Conservation (phyloP, 2,113 vertebrate genomes). For the Ranitomeya variabilis region DNA sequence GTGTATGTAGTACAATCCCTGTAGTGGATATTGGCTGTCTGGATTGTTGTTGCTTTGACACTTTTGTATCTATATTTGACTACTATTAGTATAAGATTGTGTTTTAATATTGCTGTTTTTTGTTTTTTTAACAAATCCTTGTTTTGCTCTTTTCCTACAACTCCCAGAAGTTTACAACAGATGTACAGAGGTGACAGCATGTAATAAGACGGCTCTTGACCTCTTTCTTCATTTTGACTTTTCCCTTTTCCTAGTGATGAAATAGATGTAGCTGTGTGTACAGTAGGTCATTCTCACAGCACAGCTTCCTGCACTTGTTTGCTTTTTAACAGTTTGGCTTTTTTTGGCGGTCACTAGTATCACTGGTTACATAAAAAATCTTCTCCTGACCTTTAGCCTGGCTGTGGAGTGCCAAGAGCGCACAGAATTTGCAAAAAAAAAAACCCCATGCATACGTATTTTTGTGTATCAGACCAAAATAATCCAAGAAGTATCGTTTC, state of each 20-base stretch:
- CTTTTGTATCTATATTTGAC: too few species aligned
- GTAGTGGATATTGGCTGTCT: too few species aligned
- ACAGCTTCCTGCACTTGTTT: slow-evolving; percentile 20
- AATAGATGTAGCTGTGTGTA: neutral
- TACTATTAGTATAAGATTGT: too few species aligned
- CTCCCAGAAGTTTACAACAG: neutral
- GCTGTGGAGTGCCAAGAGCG: neutral
- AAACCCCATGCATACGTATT: neutral
- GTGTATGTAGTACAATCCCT: too few species aligned
- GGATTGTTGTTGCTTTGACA: too few species aligned
- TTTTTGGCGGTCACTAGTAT: neutral
- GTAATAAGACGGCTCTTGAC: neutral
- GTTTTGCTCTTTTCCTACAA: neutral
- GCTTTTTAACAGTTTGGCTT: neutral
- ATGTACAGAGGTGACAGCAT: neutral
- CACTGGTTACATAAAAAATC: slow-evolving; percentile 10
- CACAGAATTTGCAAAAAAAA: neutral
- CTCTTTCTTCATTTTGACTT: slow-evolving; percentile 9
- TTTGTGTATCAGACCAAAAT: neutral
- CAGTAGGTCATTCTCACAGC: slow-evolving; percentile 36
- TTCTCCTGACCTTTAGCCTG: neutral
- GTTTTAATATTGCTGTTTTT: neutral
- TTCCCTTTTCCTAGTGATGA: slow-evolving; percentile 29
- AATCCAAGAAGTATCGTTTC: neutral
- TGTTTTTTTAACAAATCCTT: neutral